Conservation (phyloP, 2,113 vertebrate genomes). For the Gobius niger region DNA sequence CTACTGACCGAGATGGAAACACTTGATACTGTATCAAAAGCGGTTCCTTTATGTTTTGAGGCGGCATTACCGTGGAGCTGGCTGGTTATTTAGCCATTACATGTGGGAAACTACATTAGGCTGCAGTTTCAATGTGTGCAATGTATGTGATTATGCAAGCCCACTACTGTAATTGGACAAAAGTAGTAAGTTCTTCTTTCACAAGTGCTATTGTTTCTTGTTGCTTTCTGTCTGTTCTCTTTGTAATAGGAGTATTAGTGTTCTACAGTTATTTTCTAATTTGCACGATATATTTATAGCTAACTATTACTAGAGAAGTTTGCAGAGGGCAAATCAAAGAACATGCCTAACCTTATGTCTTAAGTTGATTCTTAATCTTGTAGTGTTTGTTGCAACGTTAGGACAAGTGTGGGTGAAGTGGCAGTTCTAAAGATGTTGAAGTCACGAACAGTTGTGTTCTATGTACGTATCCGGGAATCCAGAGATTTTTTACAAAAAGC, state of each 20-base stretch:
- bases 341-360: slow-evolving; percentile 23
- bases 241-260: slow-evolving; percentile 43
- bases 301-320: slow-evolving; percentile 41
- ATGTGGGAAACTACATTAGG: slow-evolving; percentile 27
- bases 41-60: slow-evolving; percentile 25
- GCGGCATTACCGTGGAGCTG: slow-evolving; percentile 23
- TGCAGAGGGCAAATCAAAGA: slow-evolving; percentile 10
- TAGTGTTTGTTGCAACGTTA: slow-evolving; percentile 21
- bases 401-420: slow-evolving; percentile 17
- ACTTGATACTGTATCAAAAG: slow-evolving; percentile 16
- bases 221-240: slow-evolving; percentile 37
- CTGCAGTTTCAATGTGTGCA: slow-evolving; percentile 32
- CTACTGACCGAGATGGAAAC: slow-evolving; percentile 28
- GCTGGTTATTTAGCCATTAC: slow-evolving; percentile 19
- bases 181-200: slow-evolving; percentile 37
- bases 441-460: slow-evolving; percentile 35
- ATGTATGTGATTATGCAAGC: slow-evolving; percentile 44
- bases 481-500: slow-evolving; percentile 6
- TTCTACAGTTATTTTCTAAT: slow-evolving; percentile 52
- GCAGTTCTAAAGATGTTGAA: slow-evolving; percentile 26
- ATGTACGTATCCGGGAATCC: slow-evolving; percentile 34
- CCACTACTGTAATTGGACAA: slow-evolving; percentile 41
- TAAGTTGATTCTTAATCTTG: slow-evolving; percentile 23
- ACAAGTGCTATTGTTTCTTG: slow-evolving; percentile 53
- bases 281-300: slow-evolving; percentile 56